phyloP scores from a whole-genome alignment of 2,797 vertebrate genomes.

The Odontamblyopus rebecca region DNA sequence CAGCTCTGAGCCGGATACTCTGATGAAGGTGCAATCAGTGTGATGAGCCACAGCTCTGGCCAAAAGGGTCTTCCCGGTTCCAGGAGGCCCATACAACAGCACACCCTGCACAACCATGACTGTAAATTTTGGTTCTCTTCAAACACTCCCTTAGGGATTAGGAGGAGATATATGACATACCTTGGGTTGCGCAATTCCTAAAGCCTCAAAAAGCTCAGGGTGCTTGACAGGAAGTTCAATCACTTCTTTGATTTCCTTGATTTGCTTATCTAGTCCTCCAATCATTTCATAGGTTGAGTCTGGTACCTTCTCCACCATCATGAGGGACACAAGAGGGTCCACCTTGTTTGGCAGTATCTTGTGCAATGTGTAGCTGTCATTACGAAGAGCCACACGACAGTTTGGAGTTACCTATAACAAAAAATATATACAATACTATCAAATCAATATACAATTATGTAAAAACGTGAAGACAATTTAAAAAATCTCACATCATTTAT shows the following conservation, averaged over 20 bases:
- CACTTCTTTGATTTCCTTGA: slow-evolving; percentile 99
- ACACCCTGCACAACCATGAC: slow-evolving; percentile 81
- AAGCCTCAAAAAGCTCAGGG: slow-evolving; percentile 95
- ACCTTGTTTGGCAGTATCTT: slow-evolving; percentile 99
- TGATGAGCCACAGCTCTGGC: slow-evolving; percentile 97
- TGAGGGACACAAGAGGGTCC: slow-evolving; percentile 95
- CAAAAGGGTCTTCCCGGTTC: slow-evolving; percentile 95
- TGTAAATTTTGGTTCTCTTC: neutral
- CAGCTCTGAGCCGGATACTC: slow-evolving; percentile 95
- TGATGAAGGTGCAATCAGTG: slow-evolving; percentile 98
- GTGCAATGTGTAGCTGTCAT: slow-evolving; percentile 98
- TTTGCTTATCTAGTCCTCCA: slow-evolving; percentile 97
- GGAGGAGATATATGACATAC: slow-evolving; percentile 50
- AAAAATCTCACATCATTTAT: slow-evolving; percentile 92
- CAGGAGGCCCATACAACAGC: slow-evolving; percentile 93
- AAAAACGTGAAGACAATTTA: no score
- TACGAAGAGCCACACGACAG: slow-evolving; percentile 93
- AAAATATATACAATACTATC: neutral
- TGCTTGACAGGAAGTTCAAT: slow-evolving; percentile 98
- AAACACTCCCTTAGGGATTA: neutral
- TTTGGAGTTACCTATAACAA: slow-evolving; percentile 91
- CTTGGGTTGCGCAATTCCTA: slow-evolving; percentile 98
- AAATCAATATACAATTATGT: neutral
- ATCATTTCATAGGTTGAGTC: slow-evolving; percentile 99
- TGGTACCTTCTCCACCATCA: slow-evolving; percentile 99